Base-by-base conservation (phyloP, 2,113 vertebrate species). In the Mystacornis crossleyi region DNA sequence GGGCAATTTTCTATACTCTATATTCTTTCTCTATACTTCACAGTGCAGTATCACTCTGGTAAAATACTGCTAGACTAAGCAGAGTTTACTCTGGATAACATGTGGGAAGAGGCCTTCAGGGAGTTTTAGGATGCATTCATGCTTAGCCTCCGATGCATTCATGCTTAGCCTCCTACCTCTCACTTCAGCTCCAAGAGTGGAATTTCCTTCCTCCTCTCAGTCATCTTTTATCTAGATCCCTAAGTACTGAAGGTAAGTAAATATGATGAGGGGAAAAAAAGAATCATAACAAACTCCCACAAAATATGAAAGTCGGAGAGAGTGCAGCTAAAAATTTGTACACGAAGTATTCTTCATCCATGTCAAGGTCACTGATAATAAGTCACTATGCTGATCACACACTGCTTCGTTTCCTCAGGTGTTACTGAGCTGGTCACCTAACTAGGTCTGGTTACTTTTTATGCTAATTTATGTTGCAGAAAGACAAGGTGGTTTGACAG, bases 271-370 rank as follows among this genome's bases (percentile, higher is more conserved):
- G 15, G 1, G 8, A n/a, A 28, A 11, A 17, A 9, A 8, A 15
- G 0, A 28, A 7, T 9, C 19, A 28, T 10, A 3, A 43, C 31
- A 26, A 17, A 7, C 4, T 8, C 1, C 14, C 20, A 17, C 28
- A 43, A 40, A 25, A 38, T 11, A 72, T 2, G 1, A 4, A 81
- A 48, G 26, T 9, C 16, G 1, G 26, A 83, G 25, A 72, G 31
- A 47, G 8, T 23, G 10, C 12, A 71, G 31, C 33, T 85, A 45
- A 70, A 80, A 65, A 43, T 28, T 15, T 53, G 29, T 43, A 65
- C 18, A 19, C 26, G 3, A 43, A 81, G 14, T 29, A 43, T 8
- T 66, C 66, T 81, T 57, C 42, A 36, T 21, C 14, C 65, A 42
- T 3, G 3, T n/a, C 70, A 67, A 83, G 15, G 17, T 21, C 48